These are phyloP conservation scores for Conus canariensis DNA, from an alignment of 2,888 invertebrate species.

Conservation along the genomic window DNA sequence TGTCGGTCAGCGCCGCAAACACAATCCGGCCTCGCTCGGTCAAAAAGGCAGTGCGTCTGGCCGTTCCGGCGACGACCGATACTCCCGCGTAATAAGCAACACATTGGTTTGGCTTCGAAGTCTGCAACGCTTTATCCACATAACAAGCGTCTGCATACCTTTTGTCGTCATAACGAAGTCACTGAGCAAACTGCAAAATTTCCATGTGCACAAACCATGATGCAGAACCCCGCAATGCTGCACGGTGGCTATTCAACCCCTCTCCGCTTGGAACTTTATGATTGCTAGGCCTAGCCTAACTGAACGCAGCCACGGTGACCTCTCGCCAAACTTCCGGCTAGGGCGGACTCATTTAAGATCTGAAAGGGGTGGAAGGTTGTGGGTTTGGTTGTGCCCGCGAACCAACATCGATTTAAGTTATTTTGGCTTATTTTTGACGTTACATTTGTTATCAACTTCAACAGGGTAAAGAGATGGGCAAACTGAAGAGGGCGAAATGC, in stretches of 20 bases:
- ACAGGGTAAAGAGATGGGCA: no score
- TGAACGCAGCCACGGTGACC: slow-evolving; percentile 50
- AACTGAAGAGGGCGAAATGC: no score
- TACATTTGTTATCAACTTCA: no score
- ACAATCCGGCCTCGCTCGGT: slow-evolving; percentile 18
- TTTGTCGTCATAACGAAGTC: neutral
- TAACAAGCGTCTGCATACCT: slow-evolving; percentile 3
- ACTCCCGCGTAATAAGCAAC: neutral
- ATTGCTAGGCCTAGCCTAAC: slow-evolving; percentile 21
- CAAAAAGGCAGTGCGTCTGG: slow-evolving; percentile 21
- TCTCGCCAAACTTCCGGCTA: slow-evolving; percentile 53
- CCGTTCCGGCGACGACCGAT: slow-evolving; percentile 25
- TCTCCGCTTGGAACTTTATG: slow-evolving; percentile 40
- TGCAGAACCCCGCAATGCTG: slow-evolving; percentile 33
- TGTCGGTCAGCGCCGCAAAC: slow-evolving; percentile 28
- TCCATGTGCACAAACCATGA: slow-evolving; percentile 9
- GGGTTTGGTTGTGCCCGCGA: neutral
- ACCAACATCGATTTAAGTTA: no score
- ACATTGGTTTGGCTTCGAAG: neutral
- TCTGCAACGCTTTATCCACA: neutral
- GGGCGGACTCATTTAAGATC: slow-evolving; percentile 39
- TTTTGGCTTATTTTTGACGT: no score
- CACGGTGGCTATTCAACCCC: slow-evolving; percentile 18
- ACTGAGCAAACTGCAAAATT: neutral
- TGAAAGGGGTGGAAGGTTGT: slow-evolving; percentile 28